Evolutionary conservation across 2,113 vertebrate genomes (phyloP), one percentile per base, ranked within the genome.

Genomic region (Xenopus laevis): DNA sequence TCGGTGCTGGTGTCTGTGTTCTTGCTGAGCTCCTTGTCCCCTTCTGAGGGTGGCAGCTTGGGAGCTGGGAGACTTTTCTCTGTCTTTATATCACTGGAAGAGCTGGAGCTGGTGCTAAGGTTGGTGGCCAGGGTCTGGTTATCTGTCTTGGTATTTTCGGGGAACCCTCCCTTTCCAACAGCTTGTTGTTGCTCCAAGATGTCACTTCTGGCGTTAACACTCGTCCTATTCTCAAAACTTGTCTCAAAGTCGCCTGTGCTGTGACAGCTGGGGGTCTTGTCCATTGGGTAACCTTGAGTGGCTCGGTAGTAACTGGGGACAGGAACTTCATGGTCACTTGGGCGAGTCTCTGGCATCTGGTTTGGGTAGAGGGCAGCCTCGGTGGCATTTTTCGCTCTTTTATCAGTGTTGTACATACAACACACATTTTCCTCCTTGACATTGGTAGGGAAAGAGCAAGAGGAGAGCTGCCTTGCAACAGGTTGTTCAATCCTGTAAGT

Each of bases 341-440:
- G 91, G 85, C 89, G 90, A 82, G 90, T 78, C 86, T 96, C 95
- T 86, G 86, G 93, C 91, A 89, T 86, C 91, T 78, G 94, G 84
- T 87, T 92, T 86, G 93, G 91, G 88, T 95, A 97, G 80, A 94
- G 92, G 61, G 91, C 87, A 69, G 47, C 47, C 83, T 95, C 94
- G 58, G 91, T 84, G 84, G 92, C 90, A 81, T 90, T 90, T 81
- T 95, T 97, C 40, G 88, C 85, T 75, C 92, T 92, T 81, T 93
- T 92, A 77, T 94, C 94, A 80, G 91, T 81, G 84, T 91, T 92
- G 85, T 94, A 96, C 86, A 95, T 91, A 81, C 95, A 96, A 89
- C 94, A 94, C 80, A 94, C 93, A 88, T 92, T 92, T 87, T 98
- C 96, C 85, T 98, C 95, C 87, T 98, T 98, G 87, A 98, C 95